Base-by-base conservation (phyloP, 2,113 vertebrate genomes). In the Mesoclemmys tuberculata region DNA sequence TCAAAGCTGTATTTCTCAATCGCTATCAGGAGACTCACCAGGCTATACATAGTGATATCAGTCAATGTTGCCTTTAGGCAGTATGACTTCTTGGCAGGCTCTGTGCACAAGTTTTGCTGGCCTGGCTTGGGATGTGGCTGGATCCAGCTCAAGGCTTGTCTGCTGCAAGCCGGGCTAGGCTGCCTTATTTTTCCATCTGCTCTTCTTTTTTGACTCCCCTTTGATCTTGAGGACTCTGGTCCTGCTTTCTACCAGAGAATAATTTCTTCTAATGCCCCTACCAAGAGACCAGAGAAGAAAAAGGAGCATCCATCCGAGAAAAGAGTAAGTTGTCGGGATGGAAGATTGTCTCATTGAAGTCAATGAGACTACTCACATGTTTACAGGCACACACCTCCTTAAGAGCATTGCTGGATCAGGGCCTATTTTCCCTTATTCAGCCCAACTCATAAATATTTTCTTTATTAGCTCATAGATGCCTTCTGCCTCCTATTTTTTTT, bases 221-320 rank as follows among this genome's bases (percentile, higher is more conserved):
- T 94, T 94, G 89, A 80, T 96, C 88, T 86, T 91, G 29, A n/a
- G 75, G 87, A 87, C 89, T 94, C 41, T 87, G 90, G 31, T 58
- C 77, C 61, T 92, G 80, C 71, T 96, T 96, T 82, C 74, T 21
- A 11, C 55, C 80, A 44, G 8, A 95, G 49, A 35, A 55, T 19
- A 89, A 35, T 54, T 77, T 86, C 88, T 85, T 93, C 56, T 93
- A 93, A 96, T 7, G 54, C 44, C 12, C 80, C 68, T 88, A 80
- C 46, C 74, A 91, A 55, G 78, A 74, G 93, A 68, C 75, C 38
- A 11, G 38, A 81, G 55, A 18, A 71, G 78, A 89, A 87, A 38
- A 24, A 6, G 19, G 19, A 82, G 27, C 24, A 46, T 24, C 12
- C 38, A 79, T 16, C 24, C 88, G 74, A 90, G n/a, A 77, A 89